Conservation (phyloP, 1,140 invertebrate species). For the Drosophila sucinea region DNA sequence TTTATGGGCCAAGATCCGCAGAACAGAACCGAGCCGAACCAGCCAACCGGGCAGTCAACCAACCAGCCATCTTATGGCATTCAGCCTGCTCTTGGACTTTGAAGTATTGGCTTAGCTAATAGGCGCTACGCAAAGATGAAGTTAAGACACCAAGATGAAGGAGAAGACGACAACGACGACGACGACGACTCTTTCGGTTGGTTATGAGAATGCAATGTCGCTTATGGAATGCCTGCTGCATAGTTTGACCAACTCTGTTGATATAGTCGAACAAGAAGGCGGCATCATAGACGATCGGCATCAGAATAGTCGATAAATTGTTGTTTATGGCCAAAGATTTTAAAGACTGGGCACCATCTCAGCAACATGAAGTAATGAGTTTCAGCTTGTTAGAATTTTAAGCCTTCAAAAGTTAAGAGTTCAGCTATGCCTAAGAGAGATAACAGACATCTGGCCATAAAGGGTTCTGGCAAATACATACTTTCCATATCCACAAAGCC, state of each 20-base stretch:
- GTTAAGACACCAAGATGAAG: not conserved
- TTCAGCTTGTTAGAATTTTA: constrained; percentile 57
- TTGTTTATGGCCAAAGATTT: constrained; percentile 51
- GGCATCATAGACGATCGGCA: constrained; percentile 12
- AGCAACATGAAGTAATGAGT: constrained; percentile 61
- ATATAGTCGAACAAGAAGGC: constrained; percentile 45
- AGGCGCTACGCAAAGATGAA: constrained; percentile 52
- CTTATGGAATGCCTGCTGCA: constrained; percentile 72
- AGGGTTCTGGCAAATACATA: not conserved
- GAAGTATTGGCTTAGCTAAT: constrained; percentile 79
- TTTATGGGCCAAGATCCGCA: constrained; percentile 61
- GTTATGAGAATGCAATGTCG: constrained; percentile 75
- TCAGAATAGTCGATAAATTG: constrained; percentile 31
- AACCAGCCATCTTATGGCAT: not conserved
- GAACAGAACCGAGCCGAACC: constrained; percentile 10
- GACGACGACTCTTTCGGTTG: constrained; percentile 20
- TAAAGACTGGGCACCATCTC: constrained; percentile 40
- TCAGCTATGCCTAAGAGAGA: constrained; percentile 52
- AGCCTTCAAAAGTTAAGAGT: constrained; percentile 38
- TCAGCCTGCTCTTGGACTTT: constrained; percentile 47
- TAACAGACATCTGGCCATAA: not conserved
- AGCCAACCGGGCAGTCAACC: constrained; percentile 22
- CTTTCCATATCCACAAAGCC: constrained; percentile 1
- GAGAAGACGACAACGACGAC: constrained; percentile 7
- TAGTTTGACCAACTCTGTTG: constrained; percentile 53